Conservation (phyloP, 2,113 vertebrate species). For the Cyanoderma ruficeps region DNA sequence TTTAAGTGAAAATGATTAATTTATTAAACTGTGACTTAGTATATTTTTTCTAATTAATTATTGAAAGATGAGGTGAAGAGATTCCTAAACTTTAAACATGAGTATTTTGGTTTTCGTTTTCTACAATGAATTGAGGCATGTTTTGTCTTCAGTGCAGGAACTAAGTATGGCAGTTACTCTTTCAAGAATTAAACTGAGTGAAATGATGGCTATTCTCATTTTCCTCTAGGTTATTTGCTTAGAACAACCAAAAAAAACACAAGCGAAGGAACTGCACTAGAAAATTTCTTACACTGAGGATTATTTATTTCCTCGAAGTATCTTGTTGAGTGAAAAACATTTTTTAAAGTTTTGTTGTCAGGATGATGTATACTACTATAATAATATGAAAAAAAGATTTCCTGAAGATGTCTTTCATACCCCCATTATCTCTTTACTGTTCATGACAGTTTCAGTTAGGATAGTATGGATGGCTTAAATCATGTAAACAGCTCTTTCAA, state of each 20-base stretch:
- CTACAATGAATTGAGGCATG: not conserved
- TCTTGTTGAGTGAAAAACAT: not conserved
- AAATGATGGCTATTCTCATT: not conserved
- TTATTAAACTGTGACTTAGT: not conserved
- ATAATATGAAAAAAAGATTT: not conserved
- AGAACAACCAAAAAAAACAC: not conserved
- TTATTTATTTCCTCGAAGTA: not conserved
- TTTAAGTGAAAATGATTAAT: not conserved
- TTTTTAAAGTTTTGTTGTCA: not conserved
- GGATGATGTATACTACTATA: not conserved
- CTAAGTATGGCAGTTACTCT: not conserved
- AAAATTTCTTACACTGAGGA: not conserved
- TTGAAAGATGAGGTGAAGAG: not conserved
- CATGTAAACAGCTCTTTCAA: not conserved
- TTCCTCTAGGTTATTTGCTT: not conserved
- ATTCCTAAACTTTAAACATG: not conserved
- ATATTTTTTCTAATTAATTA: not conserved
- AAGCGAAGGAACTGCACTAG: not conserved
- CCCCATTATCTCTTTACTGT: not conserved
- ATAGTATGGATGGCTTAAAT: not conserved
- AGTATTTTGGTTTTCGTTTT: not conserved
- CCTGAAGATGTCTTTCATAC: not conserved
- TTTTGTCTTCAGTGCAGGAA: not conserved
- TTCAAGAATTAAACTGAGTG: not conserved
- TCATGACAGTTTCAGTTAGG: not conserved